phyloP scores from a whole-genome alignment of 2,113 vertebrate species.

The Odocoileus virginianus region DNA sequence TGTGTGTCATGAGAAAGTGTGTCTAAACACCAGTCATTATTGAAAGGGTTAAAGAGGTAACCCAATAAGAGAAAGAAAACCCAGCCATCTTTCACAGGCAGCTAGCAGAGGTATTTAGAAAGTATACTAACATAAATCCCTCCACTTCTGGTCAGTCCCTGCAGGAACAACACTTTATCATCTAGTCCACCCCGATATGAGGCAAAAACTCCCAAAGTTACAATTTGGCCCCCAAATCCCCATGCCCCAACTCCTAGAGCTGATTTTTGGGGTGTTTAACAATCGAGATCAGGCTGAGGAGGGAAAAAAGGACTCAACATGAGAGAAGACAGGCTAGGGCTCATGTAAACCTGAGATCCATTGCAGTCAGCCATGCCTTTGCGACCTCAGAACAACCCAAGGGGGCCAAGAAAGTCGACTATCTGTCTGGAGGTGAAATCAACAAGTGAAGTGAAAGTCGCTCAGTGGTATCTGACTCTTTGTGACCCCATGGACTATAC shows the following conservation, averaged over 20 bases:
- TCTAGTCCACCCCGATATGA: neutral
- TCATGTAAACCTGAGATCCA: neutral
- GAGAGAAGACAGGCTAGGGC: neutral
- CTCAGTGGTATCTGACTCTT: accelerated
- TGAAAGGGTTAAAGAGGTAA: neutral
- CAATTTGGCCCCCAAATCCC: neutral
- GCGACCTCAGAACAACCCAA: neutral
- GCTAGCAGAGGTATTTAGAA: neutral
- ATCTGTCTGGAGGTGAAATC: neutral
- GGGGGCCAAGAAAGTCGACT: neutral
- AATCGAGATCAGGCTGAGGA: neutral
- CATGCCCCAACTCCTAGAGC: neutral
- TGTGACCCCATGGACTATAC: neutral
- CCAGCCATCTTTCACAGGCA: neutral
- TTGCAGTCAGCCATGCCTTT: neutral
- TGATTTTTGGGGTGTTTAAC: neutral
- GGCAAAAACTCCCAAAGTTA: neutral
- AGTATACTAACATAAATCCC: neutral
- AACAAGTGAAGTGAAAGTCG: neutral
- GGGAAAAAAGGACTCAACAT: neutral
- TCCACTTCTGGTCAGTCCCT: neutral
- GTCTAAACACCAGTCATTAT: neutral
- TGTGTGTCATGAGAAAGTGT: neutral
- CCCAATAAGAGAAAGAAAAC: neutral
- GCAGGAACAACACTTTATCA: neutral